Evolutionary conservation across 2,888 invertebrate genomes (phyloP).

Genomic region (Cephus pulcher): DNA sequence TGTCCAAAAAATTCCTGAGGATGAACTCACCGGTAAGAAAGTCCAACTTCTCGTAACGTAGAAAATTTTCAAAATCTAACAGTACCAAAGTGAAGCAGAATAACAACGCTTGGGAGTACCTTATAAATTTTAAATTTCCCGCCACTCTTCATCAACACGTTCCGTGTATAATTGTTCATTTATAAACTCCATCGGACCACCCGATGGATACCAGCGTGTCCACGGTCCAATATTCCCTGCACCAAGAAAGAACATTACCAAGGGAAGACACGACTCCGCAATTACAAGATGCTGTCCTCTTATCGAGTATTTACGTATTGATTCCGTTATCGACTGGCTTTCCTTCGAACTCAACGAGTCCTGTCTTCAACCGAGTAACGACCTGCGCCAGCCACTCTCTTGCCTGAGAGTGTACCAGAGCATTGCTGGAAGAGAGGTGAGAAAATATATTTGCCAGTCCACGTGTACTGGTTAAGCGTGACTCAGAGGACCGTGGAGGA

Average conservation of each 20-base stretch:
- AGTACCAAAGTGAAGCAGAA: background rate
- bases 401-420: background rate
- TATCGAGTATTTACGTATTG: slow-evolving; percentile 48
- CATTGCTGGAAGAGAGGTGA: background rate
- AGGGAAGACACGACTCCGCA: slow-evolving; percentile 49
- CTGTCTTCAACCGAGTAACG: slow-evolving; percentile 26
- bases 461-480: background rate
- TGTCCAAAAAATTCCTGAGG: slow-evolving; percentile 23
- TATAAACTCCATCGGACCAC: background rate
- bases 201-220: background rate
- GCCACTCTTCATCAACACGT: background rate
- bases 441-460: background rate
- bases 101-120: background rate
- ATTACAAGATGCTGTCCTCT: slow-evolving; percentile 48
- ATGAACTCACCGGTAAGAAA: slow-evolving; percentile 4
- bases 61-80: background rate
- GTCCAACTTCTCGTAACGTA: background rate
- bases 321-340: slow-evolving; percentile 40
- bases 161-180: background rate
- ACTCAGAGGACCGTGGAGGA: background rate
- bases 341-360: slow-evolving; percentile 18
- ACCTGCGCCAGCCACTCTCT: background rate
- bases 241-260: slow-evolving; percentile 35
- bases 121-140: background rate
- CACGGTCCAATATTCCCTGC: slow-evolving; percentile 26